Conservation (phyloP, 2,113 vertebrate species). For the Melanostigma gelatinosum region DNA sequence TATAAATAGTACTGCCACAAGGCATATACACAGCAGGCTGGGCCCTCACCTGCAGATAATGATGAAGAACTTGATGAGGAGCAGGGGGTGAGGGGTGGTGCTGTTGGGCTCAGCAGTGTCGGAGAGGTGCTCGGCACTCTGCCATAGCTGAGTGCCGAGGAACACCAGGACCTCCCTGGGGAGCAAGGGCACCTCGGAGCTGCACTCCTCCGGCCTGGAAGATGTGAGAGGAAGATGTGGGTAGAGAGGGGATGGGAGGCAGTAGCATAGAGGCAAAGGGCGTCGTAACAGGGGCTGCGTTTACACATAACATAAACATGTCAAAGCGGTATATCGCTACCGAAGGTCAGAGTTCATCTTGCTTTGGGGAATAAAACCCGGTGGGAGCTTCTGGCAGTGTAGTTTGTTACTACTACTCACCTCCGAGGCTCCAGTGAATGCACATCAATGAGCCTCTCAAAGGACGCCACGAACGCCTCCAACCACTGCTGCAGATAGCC, state of each 20-base stretch:
- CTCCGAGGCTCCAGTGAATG: constrained; percentile 89
- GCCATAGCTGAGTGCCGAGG: constrained; percentile 85
- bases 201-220: constrained; percentile 87
- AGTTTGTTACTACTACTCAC: constrained; percentile 76
- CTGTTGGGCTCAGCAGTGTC: constrained; percentile 52
- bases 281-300: background rate
- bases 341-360: constrained; percentile 22
- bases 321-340: constrained; percentile 41
- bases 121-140: constrained; percentile 80
- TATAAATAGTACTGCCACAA: background rate
- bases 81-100: constrained; percentile 85
- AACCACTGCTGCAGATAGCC: constrained; percentile 94
- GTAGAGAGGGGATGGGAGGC: constrained; percentile 4
- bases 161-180: constrained; percentile 87
- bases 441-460: constrained; percentile 91
- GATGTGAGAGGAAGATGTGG: background rate
- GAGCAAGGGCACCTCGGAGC: constrained; percentile 88
- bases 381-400: constrained; percentile 5
- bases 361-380: constrained; percentile 16
- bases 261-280: constrained; percentile 13
- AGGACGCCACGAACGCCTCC: constrained; percentile 90
- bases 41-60: constrained; percentile 89
- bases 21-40: background rate
- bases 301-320: constrained; percentile 44
- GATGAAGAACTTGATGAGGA: constrained; percentile 94